These are phyloP conservation scores for Apodemia zela DNA, from an alignment of 2,888 invertebrate genomes.

Conservation along the genomic window DNA sequence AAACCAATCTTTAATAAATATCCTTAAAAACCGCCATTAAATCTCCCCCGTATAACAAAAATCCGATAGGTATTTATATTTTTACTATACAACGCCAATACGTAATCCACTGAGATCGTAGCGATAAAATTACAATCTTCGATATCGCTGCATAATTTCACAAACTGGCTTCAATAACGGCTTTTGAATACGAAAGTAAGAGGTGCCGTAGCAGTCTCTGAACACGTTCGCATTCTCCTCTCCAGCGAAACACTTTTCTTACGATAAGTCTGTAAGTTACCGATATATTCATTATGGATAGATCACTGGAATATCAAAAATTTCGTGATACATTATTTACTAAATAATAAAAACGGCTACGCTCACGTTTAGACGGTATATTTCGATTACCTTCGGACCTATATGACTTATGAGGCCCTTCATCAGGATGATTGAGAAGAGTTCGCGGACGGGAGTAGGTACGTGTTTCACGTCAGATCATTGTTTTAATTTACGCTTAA, in stretches of 20 bases:
- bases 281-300: not conserved
- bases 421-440: no score
- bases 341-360: not conserved
- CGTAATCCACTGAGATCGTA: constrained; percentile 10
- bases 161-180: constrained; percentile 26
- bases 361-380: no score
- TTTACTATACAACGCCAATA: not conserved
- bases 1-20: not conserved
- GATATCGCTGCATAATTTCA: constrained; percentile 28
- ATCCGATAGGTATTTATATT: constrained; percentile 3
- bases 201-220: not conserved
- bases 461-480: no score
- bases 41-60: not conserved
- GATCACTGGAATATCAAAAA: not conserved
- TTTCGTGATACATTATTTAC: not conserved
- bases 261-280: constrained; percentile 12
- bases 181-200: constrained; percentile 25
- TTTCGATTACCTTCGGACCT: no score
- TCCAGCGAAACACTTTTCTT: constrained; percentile 24
- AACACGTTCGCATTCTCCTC: constrained; percentile 16
- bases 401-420: no score
- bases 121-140: constrained; percentile 26
- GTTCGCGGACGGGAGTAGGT: no score
- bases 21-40: not conserved
- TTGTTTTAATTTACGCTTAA: no score